phyloP scores from a whole-genome alignment of 2,888 invertebrate species.

The Rhaphigaster nebulosa region DNA sequence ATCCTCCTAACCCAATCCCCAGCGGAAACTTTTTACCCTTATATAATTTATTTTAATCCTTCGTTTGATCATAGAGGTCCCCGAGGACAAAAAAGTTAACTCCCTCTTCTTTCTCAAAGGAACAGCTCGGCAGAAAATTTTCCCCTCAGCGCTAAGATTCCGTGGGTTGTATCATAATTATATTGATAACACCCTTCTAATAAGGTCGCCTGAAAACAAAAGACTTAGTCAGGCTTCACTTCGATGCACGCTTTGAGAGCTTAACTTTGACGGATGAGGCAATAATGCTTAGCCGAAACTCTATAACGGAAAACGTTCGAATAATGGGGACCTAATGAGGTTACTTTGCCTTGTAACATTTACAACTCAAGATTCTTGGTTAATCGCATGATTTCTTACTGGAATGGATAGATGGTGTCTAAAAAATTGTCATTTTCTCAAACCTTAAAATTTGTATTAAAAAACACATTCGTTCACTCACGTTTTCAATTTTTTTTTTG shows the following conservation, averaged over 20 bases:
- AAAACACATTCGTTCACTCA: no score
- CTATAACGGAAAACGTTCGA: background rate
- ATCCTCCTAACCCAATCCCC: background rate
- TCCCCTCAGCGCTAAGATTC: background rate
- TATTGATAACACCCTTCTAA: background rate
- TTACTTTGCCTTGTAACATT: no score
- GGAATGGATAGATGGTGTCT: no score
- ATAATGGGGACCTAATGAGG: background rate
- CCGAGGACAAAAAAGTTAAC: background rate
- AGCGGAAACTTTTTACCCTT: background rate
- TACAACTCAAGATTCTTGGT: no score
- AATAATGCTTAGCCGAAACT: background rate
- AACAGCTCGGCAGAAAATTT: background rate
- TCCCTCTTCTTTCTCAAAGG: background rate
- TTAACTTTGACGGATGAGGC: background rate
- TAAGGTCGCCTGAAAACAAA: background rate
- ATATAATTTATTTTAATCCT: conserved; percentile 18
- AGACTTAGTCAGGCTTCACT: background rate
- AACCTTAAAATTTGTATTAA: no score
- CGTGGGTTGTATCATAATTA: background rate
- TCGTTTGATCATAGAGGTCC: conserved; percentile 12
- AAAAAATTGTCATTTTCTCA: no score
- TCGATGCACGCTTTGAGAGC: background rate
- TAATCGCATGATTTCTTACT: no score
- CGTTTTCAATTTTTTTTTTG: no score